Evolutionary conservation across 2,113 vertebrate species (phyloP), one percentile per base, ranked within the genome.

Genomic region (Solea senegalensis): DNA sequence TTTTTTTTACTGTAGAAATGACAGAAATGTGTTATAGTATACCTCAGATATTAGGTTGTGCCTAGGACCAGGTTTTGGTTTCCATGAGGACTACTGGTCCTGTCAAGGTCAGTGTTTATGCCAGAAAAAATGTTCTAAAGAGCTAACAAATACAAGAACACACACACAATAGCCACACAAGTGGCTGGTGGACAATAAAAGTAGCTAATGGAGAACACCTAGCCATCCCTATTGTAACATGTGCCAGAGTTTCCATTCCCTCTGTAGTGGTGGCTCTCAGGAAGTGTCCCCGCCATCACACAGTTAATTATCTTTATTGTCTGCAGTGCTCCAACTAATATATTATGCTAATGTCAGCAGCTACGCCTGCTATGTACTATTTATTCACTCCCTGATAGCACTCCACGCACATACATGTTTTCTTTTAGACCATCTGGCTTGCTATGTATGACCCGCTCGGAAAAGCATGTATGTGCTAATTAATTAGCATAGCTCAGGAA

Each of bases 401-500:
- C 85, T 87, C 76, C 71, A 59, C 41, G 62, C 80, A 78, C 83
- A 85, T 80, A 74, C 82, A 78, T 90, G 88, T 91, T 90, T 91
- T 86, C 80, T 81, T 88, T 90, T 81, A 78, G 81, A 88, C 86
- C 87, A 88, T 89, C 86, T 89, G 88, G 90, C 84, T 82, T 68
- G 50, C 77, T 69, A 79, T 88, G 86, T 91, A 82, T 90, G 88
- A 92, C 86, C 89, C 43, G 82, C 87, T 85, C 81, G 67, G 71
- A 86, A 89, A 87, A 80, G 89, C 84, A 85, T 86, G 83, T 92
- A 88, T 90, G 82, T 91, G 89, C 90, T 92, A 92, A 92, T 93
- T 92, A 92, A 93, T 92, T 90, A 91, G 82, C 90, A 91, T 85
- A 88, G 87, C 86, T 88, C 84, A 84, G 90, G 90, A 90, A 90